Conservation (phyloP, 2,888 invertebrate species). For the Pachymerium ferrugineum region DNA sequence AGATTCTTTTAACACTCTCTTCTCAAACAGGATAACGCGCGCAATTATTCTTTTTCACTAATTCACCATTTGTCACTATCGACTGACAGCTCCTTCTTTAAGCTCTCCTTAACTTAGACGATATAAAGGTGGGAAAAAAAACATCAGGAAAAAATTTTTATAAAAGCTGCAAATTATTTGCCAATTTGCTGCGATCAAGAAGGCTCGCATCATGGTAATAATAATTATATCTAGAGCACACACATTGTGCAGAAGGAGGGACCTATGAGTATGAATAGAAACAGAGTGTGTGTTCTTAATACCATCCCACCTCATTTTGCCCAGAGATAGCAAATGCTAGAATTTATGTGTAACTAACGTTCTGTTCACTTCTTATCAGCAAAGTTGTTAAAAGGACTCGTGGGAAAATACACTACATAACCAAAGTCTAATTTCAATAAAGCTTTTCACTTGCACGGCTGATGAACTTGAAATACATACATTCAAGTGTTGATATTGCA, state of each 20-base stretch:
- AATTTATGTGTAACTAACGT: slow-evolving; percentile 25
- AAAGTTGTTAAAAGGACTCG: slow-evolving; percentile 21
- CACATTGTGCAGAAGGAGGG: slow-evolving; percentile 19
- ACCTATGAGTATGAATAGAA: neutral
- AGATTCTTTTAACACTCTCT: neutral
- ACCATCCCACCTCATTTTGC: slow-evolving; percentile 19
- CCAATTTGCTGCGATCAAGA: neutral
- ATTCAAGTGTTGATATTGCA: neutral
- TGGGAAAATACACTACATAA: neutral
- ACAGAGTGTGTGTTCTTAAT: neutral
- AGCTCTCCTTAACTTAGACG: neutral
- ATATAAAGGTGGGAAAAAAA: neutral
- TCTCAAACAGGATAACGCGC: neutral
- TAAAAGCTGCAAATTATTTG: neutral
- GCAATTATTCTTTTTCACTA: neutral
- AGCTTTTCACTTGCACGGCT: neutral
- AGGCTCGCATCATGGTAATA: neutral
- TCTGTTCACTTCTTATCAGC: slow-evolving; percentile 21
- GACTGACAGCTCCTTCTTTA: neutral
- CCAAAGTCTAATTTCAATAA: slow-evolving; percentile 9
- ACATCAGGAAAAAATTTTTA: neutral
- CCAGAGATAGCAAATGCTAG: slow-evolving; percentile 22
- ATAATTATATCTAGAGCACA: slow-evolving; percentile 5
- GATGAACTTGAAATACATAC: neutral
- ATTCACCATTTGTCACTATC: slow-evolving; percentile 9